Evolutionary conservation across 2,888 invertebrate species (phyloP).

Genomic region (Rhogogaster chlorosoma): DNA sequence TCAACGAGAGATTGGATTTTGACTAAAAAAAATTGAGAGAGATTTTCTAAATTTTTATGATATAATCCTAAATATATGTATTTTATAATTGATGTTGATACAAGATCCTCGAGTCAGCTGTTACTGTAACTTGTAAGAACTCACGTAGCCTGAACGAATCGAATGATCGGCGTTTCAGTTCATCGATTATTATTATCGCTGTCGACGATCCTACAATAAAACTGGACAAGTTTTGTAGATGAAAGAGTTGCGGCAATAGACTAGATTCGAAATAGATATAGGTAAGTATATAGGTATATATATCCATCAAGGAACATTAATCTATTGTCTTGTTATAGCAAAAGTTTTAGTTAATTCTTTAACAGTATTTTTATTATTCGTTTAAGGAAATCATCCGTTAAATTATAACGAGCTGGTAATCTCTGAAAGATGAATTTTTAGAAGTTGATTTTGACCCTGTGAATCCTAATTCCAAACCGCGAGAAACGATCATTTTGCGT

Average conservation of each 20-base stretch:
- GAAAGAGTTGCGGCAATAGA: not conserved
- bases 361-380: not conserved
- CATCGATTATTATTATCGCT: not conserved
- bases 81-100: not conserved
- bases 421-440: not conserved
- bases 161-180: not conserved
- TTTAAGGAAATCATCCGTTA: not conserved
- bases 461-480: not conserved
- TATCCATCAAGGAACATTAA: conserved; percentile 2
- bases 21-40: too few relatives aligned
- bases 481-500: not conserved
- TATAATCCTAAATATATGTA: not conserved
- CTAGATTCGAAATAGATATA: not conserved
- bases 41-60: not conserved
- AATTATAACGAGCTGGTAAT: not conserved
- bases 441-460: not conserved
- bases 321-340: conserved; percentile 19
- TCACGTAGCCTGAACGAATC: not conserved
- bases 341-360: not conserved
- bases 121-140: not conserved
- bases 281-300: not conserved
- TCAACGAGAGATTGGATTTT: too few relatives aligned
- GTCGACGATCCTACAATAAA: not conserved
- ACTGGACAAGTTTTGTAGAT: not conserved
- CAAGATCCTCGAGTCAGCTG: not conserved